Conservation (phyloP, 1,140 invertebrate genomes). For the Magallana ariakensis region DNA sequence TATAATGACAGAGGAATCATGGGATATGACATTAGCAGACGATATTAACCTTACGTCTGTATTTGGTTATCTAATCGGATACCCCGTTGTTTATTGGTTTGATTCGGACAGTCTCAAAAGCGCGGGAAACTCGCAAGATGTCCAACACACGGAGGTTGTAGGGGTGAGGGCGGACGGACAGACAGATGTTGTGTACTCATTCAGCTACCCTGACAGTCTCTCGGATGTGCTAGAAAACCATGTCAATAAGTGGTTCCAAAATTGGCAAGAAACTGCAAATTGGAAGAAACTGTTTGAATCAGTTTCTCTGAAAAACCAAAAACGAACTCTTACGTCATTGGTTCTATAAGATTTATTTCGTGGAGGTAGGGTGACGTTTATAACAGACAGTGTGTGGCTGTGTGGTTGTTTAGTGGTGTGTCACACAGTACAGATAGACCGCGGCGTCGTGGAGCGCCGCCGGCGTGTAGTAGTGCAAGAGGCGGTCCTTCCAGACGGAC, state of each 20-base stretch:
- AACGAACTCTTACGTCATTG: background rate
- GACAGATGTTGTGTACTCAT: conserved; percentile 22
- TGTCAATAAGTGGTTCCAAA: background rate
- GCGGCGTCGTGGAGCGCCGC: conserved; percentile 68
- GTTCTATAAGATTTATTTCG: background rate
- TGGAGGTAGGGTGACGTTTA: background rate
- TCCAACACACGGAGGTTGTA: background rate
- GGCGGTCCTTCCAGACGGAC: conserved; percentile 67
- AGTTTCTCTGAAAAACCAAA: background rate
- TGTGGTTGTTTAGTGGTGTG: background rate
- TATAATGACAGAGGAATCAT: background rate
- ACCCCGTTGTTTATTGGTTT: conserved; percentile 23
- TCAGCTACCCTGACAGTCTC: background rate
- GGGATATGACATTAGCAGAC: background rate
- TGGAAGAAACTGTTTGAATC: conserved; percentile 14
- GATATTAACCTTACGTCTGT: background rate
- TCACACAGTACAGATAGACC: conserved; percentile 66
- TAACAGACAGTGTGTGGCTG: background rate
- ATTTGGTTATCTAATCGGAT: background rate
- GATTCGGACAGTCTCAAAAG: background rate
- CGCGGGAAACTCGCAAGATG: background rate
- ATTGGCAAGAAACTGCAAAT: background rate
- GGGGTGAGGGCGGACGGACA: background rate
- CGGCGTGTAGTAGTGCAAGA: conserved; percentile 70
- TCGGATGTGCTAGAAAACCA: background rate